Conservation (phyloP, 2,113 vertebrate genomes). For the Phalacrocorax aristotelis region DNA sequence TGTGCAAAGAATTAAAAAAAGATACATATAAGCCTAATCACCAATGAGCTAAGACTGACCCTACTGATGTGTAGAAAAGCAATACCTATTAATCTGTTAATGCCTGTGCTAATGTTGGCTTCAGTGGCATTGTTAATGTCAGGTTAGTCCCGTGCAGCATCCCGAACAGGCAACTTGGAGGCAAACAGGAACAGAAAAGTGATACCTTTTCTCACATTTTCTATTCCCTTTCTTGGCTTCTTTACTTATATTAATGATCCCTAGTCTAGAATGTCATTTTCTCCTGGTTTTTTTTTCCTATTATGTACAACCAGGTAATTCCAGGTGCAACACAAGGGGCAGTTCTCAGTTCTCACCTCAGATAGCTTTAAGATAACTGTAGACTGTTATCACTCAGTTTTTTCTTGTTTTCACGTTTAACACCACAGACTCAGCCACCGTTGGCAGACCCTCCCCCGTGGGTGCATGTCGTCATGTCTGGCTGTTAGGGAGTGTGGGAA, state of each 20-base stretch:
- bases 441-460: background rate
- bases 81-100: too few species aligned
- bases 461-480: background rate
- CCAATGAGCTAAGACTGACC: background rate
- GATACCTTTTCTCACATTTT: background rate
- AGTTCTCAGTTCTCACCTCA: background rate
- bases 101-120: background rate
- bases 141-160: background rate
- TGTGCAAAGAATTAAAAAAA: background rate
- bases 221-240: background rate
- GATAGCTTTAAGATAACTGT: background rate
- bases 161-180: background rate
- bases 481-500: background rate
- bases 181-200: background rate
- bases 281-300: background rate
- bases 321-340: background rate
- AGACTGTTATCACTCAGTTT: accelerated
- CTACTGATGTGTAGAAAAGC: too few species aligned
- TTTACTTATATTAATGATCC: background rate
- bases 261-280: background rate
- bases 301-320: too few species aligned
- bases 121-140: background rate
- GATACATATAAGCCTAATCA: background rate
- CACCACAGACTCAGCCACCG: background rate
- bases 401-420: background rate